Percentiles rank a stretch among this genome's conserved stretches.
Conservation (phyloP, 2,797 vertebrate species). For the Halcyon chelicuti region DNA sequence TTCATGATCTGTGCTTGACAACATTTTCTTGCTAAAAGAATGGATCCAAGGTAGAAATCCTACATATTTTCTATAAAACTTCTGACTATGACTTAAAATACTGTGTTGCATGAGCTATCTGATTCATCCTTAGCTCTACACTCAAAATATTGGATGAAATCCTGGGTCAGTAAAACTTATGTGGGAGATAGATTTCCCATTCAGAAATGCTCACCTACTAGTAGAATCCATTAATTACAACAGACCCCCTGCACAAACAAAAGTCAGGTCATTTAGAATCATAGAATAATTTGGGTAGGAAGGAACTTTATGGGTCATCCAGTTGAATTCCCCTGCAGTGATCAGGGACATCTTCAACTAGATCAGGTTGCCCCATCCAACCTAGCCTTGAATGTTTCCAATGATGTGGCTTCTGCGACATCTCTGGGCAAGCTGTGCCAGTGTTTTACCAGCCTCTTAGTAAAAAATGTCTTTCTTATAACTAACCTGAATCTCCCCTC, state of each 20-base stretch:
- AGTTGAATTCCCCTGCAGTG: no score
- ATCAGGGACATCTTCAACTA: neutral
- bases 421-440: neutral
- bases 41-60: neutral
- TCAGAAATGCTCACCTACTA: neutral
- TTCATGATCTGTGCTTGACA: neutral
- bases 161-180: neutral
- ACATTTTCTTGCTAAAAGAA: neutral
- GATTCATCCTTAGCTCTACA: neutral
- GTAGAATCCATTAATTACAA: neutral
- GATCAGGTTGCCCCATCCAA: neutral
- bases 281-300: neutral
- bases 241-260: accelerated
- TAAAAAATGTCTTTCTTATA: neutral
- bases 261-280: neutral
- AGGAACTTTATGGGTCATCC: neutral
- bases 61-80: neutral
- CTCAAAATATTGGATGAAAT: neutral
- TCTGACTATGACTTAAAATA: neutral
- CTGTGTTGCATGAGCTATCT: neutral
- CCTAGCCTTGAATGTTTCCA: neutral
- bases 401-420: accelerated
- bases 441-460: neutral
- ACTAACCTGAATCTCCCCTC: neutral
- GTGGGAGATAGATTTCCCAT: neutral